phyloP scores from a whole-genome alignment of 2,888 invertebrate genomes.

The Octonoba sinensis region DNA sequence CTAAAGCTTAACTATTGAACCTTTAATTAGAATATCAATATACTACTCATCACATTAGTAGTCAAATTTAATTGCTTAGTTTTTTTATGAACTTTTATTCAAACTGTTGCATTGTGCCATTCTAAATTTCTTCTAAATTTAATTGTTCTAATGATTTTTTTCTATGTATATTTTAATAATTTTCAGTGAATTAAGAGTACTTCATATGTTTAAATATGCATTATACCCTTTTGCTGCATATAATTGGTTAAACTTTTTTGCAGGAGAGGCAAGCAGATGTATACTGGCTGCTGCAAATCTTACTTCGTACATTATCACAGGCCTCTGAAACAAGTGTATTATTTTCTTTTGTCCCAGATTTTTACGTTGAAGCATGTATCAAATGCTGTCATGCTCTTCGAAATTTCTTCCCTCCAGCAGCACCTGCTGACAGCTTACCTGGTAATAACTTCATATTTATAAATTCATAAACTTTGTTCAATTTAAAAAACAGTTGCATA shows the following conservation, averaged over 20 bases:
- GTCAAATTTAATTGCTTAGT: no score
- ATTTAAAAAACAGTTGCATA: no score
- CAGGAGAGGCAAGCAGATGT: slow-evolving; percentile 75
- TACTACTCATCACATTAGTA: no score
- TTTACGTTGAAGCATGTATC: slow-evolving; percentile 79
- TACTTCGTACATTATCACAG: slow-evolving; percentile 76
- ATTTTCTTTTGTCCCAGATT: slow-evolving; percentile 81
- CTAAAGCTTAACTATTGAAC: no score
- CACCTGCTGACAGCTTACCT: slow-evolving; percentile 74
- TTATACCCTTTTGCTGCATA: no score
- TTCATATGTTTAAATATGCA: no score
- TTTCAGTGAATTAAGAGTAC: neutral
- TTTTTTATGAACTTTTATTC: no score
- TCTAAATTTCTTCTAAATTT: no score
- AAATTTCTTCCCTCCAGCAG: slow-evolving; percentile 77
- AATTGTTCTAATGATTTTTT: no score
- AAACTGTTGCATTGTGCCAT: no score
- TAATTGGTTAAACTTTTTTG: no score
- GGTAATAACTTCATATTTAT: slow-evolving; percentile 70
- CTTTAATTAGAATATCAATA: no score
- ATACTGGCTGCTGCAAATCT: slow-evolving; percentile 76
- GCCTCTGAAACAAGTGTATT: slow-evolving; percentile 77
- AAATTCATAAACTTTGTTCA: neutral
- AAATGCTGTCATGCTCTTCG: slow-evolving; percentile 78
- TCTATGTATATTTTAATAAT: neutral